Evolutionary conservation across 1,140 invertebrate species (phyloP).

Genomic region (Nilaparvata lugens): DNA sequence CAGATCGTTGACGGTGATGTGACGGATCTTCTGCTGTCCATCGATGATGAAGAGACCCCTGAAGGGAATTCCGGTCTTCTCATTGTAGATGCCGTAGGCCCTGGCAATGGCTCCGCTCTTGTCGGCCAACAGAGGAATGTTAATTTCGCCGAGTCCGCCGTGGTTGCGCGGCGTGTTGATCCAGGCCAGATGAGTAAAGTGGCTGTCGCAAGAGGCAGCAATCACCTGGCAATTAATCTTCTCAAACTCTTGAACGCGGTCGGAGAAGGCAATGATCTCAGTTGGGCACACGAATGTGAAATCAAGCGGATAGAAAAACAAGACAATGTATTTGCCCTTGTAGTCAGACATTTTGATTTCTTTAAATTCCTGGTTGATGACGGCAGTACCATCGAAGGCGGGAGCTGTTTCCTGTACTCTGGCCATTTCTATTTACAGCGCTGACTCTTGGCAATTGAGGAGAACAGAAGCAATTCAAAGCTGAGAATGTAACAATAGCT

Average conservation of each 20-base stretch:
- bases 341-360: slow-evolving; percentile 76
- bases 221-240: slow-evolving; percentile 77
- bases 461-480: no score
- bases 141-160: slow-evolving; percentile 91
- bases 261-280: slow-evolving; percentile 93
- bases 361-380: slow-evolving; percentile 83
- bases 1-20: slow-evolving; percentile 96
- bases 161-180: slow-evolving; percentile 90
- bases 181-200: slow-evolving; percentile 89
- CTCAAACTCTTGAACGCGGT: slow-evolving; percentile 71
- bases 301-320: slow-evolving; percentile 91
- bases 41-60: slow-evolving; percentile 98
- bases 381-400: slow-evolving; percentile 76
- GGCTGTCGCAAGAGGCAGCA: slow-evolving; percentile 81
- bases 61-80: slow-evolving; percentile 89
- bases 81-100: slow-evolving; percentile 88
- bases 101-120: slow-evolving; percentile 79
- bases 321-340: slow-evolving; percentile 87
- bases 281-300: slow-evolving; percentile 95
- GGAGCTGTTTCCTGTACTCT: slow-evolving; percentile 70
- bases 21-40: slow-evolving; percentile 79
- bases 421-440: no score
- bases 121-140: slow-evolving; percentile 92
- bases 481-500: no score
- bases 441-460: no score